Evolutionary conservation across 2,797 vertebrate genomes (phyloP), one percentile per base, ranked within the genome.

Genomic region (Petrocephalus sullivani): DNA sequence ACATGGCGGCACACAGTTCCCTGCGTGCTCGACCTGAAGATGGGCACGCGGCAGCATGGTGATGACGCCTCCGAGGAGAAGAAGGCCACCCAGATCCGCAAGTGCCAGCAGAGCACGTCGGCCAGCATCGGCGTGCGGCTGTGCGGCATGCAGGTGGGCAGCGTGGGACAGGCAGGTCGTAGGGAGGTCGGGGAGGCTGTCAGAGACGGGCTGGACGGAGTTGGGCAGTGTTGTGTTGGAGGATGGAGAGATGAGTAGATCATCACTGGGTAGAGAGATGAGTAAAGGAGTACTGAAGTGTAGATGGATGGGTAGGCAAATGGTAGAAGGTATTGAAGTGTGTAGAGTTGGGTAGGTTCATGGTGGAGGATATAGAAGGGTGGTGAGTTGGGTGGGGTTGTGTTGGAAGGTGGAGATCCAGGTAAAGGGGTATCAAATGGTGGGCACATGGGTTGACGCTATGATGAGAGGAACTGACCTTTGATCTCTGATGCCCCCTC

Each of bases 21-120:
- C 0, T 99, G 98, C 81, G 98, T 99, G 87, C 92, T 99, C 89
- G 98, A 99, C 95, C 94, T 99, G 81, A 99, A 99, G 92, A 99
- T 99, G 98, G 98, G 98, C 64, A 99, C 98, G 0, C 97, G 98
- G 1, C 98, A 99, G 91, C 98, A 99, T 0, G 98, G 98, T 0
- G 98, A 99, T 0, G 98, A 99, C 10, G 98, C 98, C 0, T 96
- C 98, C 0, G 98, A 99, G 90, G 98, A 99, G 93, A 99, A 99
- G 93, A 99, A 98, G 89, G 98, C 98, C 6, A 96, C 98, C 88
- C 98, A 99, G 94, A 99, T 99, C 58, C 97, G 98, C 91, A 99
- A 99, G 91, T 99, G 98, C 92, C 98, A 99, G 89, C 98, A 99
- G 92, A 99, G 98, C 93, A 99, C 98, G 0, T 99, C 98, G 0